Evolutionary conservation across 1,140 invertebrate genomes (phyloP), one percentile per base, ranked within the genome.

Genomic region (Coptotermes formosanus): DNA sequence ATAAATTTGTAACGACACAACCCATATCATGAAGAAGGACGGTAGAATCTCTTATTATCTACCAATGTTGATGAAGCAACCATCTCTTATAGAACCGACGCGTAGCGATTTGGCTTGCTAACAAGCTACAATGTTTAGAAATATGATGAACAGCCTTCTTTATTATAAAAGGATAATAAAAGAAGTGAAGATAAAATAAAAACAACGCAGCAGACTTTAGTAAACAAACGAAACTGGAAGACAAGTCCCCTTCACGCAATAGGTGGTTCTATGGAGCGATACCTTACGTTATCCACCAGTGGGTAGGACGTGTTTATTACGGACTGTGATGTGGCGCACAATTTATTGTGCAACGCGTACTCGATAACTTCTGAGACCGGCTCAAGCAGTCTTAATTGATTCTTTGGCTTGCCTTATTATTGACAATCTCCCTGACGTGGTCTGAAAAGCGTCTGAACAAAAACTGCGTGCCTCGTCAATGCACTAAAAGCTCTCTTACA

Each of bases 91-190:
- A 23, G 59, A 64, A 64, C 7, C 59, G 59, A 21, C 11, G 59
- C 14, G 25, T 64, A 64, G 12, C 25, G 12, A n/a, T 30, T 75
- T 75, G n/a, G 64, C 64, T 75, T 30, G 64, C 64, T 75, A 75
- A 75, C 64, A 75, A 75, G 64, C 64, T 75, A n/a, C 64, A 75
- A n/a, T 0, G 64, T 30, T 75, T 75, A 25, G 64, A 75, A 75
- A 75, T 30, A 75, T 75, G 64, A 75, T 30, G 7, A 30, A 75
- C 25, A 30, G 64, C 64, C 30, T 75, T 75, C n/a, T 8, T 23
- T 30, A 75, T 75, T 75, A 25, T 75, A 75, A 75, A 75, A 75
- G 64, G 64, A 75, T 75, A 75, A 75, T 75, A 75, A 75, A 75
- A 75, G 64, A 75, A 30, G 7, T n/a, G 64, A 75, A 75, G 16